These are phyloP conservation scores for Lottia scabra DNA, from an alignment of 2,888 invertebrate genomes.

Conservation along the genomic window DNA sequence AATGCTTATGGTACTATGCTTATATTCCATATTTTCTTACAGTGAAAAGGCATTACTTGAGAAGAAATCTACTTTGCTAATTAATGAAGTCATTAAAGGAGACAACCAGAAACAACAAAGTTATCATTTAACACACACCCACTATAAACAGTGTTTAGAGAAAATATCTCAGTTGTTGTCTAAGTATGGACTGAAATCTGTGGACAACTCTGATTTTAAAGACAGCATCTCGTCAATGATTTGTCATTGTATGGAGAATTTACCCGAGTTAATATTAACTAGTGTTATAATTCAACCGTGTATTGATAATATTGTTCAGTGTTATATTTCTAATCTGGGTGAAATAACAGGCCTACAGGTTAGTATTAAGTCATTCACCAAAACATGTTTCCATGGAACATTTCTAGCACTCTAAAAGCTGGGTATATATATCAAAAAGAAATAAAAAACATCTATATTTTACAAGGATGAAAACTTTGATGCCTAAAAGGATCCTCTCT, in stretches of 20 bases:
- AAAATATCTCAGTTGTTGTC: slow-evolving; percentile 9
- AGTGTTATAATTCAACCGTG: slow-evolving; percentile 24
- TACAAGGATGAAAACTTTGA: too few relatives aligned
- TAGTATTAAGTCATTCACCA: slow-evolving; percentile 14
- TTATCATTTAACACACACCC: not conserved
- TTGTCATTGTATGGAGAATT: slow-evolving; percentile 23
- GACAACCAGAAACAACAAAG: slow-evolving; percentile 3
- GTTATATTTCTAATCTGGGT: slow-evolving; percentile 23
- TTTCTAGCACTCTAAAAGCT: too few relatives aligned
- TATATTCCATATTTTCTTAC: not conserved
- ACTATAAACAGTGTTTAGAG: slow-evolving; percentile 3
- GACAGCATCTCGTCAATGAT: not conserved
- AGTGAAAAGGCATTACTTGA: not conserved
- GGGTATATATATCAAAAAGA: too few relatives aligned
- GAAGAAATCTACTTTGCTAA: not conserved
- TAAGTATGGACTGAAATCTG: slow-evolving; percentile 2
- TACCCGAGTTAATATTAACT: slow-evolving; percentile 24
- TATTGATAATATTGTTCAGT: slow-evolving; percentile 21
- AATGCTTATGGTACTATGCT: too few relatives aligned
- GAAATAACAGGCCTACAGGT: slow-evolving; percentile 18
- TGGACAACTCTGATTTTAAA: not conserved
- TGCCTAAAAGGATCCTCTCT: too few relatives aligned
- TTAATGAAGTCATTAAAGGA: slow-evolving; percentile 20
- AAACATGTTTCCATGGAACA: too few relatives aligned
- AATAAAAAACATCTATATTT: too few relatives aligned